Conservation (phyloP, 2,888 invertebrate genomes). For the Lymantria dispar region DNA sequence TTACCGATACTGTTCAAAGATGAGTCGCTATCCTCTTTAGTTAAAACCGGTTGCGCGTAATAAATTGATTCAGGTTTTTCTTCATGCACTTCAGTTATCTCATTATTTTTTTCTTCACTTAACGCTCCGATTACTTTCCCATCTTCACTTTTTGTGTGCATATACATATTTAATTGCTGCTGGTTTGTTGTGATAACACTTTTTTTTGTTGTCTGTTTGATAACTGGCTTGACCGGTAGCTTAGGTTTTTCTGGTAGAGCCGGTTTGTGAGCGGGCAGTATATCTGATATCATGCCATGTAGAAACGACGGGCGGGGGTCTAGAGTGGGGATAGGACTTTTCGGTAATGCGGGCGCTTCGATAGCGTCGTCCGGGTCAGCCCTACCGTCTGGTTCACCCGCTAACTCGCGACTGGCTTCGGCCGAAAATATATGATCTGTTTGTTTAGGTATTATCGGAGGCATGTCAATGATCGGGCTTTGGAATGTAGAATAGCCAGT, state of each 20-base stretch:
- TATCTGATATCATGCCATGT: conserved; percentile 83
- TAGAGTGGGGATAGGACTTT: conserved; percentile 85
- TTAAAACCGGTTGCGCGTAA: conserved; percentile 73
- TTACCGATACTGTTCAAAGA: conserved; percentile 84
- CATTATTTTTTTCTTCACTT: conserved; percentile 65
- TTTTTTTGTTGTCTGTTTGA: conserved; percentile 76
- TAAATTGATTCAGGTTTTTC: conserved; percentile 68
- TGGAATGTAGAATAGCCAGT: conserved; percentile 77
- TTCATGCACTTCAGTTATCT: conserved; percentile 60
- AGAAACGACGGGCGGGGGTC: conserved; percentile 87
- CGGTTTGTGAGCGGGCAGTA: conserved; percentile 77
- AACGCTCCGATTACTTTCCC: conserved; percentile 47
- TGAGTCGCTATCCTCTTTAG: conserved; percentile 82
- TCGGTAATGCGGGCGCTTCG: conserved; percentile 87
- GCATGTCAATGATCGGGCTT: conserved; percentile 75
- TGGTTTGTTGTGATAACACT: conserved; percentile 55
- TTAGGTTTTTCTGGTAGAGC: conserved; percentile 88
- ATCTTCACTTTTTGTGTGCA: conserved; percentile 69
- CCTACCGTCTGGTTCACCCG: conserved; percentile 93
- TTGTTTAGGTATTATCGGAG: conserved; percentile 70
- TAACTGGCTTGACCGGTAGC: conserved; percentile 81
- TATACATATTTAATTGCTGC: conserved; percentile 78
- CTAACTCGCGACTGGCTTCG: conserved; percentile 88
- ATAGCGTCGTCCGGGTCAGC: conserved; percentile 89
- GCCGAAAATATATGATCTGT: conserved; percentile 70